phyloP scores from a whole-genome alignment of 2,888 invertebrate species.

The Choristoneura rosaceana region DNA sequence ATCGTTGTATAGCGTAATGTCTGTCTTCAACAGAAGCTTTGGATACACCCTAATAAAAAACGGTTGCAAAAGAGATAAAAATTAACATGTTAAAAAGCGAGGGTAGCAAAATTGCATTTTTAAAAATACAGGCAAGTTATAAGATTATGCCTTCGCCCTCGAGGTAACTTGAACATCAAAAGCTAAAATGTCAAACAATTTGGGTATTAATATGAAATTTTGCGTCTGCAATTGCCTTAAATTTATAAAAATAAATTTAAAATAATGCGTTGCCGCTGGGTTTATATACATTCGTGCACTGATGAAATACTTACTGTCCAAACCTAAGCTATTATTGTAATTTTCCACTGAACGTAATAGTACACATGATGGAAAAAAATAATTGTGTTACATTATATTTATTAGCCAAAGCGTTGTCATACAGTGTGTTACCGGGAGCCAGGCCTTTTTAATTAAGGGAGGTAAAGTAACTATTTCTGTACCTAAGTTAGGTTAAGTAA shows the following conservation, averaged over 20 bases:
- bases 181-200: conserved; percentile 71
- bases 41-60: conserved; percentile 5
- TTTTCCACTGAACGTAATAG: no score
- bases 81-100: conserved; percentile 71
- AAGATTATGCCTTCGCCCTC: conserved; percentile 68
- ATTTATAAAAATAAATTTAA: not conserved
- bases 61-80: conserved; percentile 49
- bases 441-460: no score
- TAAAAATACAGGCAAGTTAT: conserved; percentile 68
- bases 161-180: conserved; percentile 72
- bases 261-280: no score
- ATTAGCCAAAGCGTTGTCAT: no score
- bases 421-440: no score
- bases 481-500: no score
- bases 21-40: conserved; percentile 8
- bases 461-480: no score
- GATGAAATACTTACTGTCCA: no score
- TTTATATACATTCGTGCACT: no score
- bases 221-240: conserved; percentile 5
- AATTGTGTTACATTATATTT: no score
- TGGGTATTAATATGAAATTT: conserved; percentile 26
- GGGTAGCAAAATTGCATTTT: conserved; percentile 72
- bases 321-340: no score
- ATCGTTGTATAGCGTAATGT: conserved; percentile 11
- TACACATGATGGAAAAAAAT: no score